Percentiles rank a stretch among this genome's conserved stretches.
Conservation (phyloP, 2,113 vertebrate species). For the Arvicanthis niloticus region DNA sequence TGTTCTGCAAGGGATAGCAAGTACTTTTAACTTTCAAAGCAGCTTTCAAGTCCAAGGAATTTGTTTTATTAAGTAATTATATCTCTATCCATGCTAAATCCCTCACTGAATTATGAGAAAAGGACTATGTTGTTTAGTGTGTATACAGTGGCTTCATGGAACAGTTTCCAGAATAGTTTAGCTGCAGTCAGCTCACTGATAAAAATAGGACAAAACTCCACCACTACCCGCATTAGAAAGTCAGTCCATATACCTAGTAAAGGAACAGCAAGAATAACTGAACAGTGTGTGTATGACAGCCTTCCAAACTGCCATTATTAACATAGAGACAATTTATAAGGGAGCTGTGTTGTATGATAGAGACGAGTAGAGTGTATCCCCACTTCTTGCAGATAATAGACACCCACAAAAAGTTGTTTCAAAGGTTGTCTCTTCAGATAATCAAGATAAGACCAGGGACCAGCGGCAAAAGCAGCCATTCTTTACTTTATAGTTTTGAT, state of each 20-base stretch:
- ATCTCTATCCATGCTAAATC: neutral
- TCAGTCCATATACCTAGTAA: neutral
- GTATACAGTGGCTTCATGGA: neutral
- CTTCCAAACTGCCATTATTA: neutral
- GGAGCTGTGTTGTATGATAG: neutral
- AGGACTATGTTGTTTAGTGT: neutral
- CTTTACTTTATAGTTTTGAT: neutral
- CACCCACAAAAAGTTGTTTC: constrained; percentile 37
- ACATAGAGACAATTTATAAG: neutral
- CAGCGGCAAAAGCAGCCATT: constrained; percentile 27
- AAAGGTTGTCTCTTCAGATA: neutral
- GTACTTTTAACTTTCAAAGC: neutral
- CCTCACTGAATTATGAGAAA: neutral
- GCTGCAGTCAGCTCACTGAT: constrained; percentile 19
- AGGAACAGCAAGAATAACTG: constrained; percentile 29
- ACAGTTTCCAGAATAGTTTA: neutral
- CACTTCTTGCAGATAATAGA: constrained; percentile 47
- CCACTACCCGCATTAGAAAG: neutral
- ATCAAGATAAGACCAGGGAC: neutral
- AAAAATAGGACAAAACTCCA: neutral
- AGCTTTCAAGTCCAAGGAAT: neutral
- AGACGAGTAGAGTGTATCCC: neutral
- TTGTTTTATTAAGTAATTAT: neutral
- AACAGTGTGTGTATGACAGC: neutral
- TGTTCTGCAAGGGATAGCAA: neutral